Evolutionary conservation across 2,888 invertebrate species (phyloP), one percentile per base, ranked within the genome.

Genomic region (Caenorhabditis imperialis): DNA sequence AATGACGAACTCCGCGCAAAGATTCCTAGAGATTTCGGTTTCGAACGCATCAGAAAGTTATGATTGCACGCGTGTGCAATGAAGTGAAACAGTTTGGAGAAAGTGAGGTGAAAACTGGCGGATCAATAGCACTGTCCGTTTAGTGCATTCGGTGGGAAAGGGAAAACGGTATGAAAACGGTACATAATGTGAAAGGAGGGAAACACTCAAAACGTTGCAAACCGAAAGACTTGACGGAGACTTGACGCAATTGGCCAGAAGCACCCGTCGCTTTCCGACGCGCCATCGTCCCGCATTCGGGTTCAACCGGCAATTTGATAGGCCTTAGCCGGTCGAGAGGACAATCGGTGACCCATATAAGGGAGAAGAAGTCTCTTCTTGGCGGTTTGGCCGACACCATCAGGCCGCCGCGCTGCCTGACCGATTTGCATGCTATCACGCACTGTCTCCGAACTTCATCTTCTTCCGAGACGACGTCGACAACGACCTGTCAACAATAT

Each of bases 281-380:
- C 47, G 47, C 45, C 35, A 44, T 44, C 42, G 48, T 51, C 14
- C 12, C 33, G 50, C 44, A 50, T 44, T 37, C 55, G 42, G 44
- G 44, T 44, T 57, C 42, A 55, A 57, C 67, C 67, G 67, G 40
- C 67, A 57, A 67, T 57, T 67, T 67, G 67, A 67, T 67, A 67
- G 67, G 67, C 57, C 57, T 57, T 44, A 37, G 67, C 50, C 67
- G 51, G 65, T 58, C 67, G 67, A 67, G 67, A 67, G 67, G 67
- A 67, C 67, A 67, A 67, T 67, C 67, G 67, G 67, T 67, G 67
- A 67, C 67, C 67, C 67, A 67, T 67, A 67, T 67, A 67, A 57
- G 51, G 67, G 48, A 57, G 50, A 57, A 50, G 67, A 67, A 67
- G 50, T 67, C 67, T 67, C 67, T 57, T 67, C 67, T 57, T 58